These are phyloP conservation scores for Oxycera nigricornis DNA, from an alignment of 2,888 invertebrate genomes.

Conservation along the genomic window DNA sequence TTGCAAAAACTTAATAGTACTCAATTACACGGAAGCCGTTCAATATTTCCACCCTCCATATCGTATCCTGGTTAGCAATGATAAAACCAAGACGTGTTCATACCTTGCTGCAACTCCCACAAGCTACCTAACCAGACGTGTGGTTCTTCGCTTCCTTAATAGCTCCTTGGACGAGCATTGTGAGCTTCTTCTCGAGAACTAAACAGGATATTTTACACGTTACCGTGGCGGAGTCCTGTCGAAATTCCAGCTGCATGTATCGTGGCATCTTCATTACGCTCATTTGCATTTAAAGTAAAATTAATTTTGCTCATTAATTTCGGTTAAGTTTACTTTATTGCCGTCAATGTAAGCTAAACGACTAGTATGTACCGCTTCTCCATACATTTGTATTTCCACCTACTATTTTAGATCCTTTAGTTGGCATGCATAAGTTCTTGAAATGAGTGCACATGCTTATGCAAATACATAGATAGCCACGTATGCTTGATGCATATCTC, in stretches of 20 bases:
- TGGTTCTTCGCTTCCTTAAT: background rate
- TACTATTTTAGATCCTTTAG: background rate
- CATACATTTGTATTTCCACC: background rate
- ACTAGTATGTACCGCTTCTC: slow-evolving; percentile 4
- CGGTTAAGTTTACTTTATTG: slow-evolving; percentile 43
- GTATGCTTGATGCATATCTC: background rate
- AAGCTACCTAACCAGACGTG: background rate
- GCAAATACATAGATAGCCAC: background rate
- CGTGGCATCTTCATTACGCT: slow-evolving; percentile 39
- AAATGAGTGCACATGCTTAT: background rate
- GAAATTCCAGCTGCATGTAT: slow-evolving; percentile 3
- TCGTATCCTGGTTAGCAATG: background rate
- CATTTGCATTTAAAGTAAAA: slow-evolving; percentile 45
- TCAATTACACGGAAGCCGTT: background rate
- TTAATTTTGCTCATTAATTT: slow-evolving; percentile 44
- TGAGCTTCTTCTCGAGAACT: background rate
- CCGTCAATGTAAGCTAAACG: slow-evolving; percentile 36
- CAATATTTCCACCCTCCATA: slow-evolving; percentile 2
- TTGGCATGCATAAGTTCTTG: background rate
- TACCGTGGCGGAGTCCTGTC: background rate
- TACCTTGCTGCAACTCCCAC: background rate
- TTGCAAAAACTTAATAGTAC: background rate
- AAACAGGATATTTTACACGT: background rate
- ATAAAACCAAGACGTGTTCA: background rate
- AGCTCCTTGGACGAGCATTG: background rate